Conservation (phyloP, 2,113 vertebrate species). For the Hippocampus guttulatus region DNA sequence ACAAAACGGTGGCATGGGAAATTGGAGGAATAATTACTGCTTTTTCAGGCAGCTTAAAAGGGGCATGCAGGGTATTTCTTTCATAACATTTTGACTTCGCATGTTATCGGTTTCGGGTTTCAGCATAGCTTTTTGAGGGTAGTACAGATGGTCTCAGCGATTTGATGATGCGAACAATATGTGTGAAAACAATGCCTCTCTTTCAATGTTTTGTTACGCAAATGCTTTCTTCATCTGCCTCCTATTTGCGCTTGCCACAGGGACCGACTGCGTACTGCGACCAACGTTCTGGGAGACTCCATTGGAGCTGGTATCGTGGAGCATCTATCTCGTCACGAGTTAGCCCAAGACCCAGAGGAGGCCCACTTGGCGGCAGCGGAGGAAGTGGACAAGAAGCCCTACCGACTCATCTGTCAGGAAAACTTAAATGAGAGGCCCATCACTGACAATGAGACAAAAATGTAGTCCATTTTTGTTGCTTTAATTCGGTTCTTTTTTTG, state of each 20-base stretch:
- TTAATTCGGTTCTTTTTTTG: not conserved
- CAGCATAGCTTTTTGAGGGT: not conserved
- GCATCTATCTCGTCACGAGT: constrained; percentile 87
- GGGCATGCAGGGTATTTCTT: not conserved
- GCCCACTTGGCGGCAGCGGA: constrained; percentile 89
- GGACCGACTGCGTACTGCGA: constrained; percentile 90
- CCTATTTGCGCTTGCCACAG: constrained; percentile 56
- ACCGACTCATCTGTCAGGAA: constrained; percentile 84
- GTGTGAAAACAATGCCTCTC: not conserved
- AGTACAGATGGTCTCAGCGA: not conserved
- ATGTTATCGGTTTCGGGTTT: not conserved
- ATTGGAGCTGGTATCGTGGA: constrained; percentile 92
- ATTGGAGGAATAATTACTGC: not conserved
- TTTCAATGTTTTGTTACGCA: not conserved
- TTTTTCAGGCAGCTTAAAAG: not conserved
- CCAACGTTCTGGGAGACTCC: constrained; percentile 93
- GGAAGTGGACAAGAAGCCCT: constrained; percentile 87
- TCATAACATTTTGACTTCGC: not conserved
- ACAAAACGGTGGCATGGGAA: not conserved
- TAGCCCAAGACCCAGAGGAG: constrained; percentile 79
- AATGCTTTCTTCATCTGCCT: not conserved
- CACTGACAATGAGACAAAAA: constrained; percentile 86
- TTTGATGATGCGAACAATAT: not conserved
- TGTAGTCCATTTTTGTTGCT: constrained; percentile 70
- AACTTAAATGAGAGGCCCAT: constrained; percentile 74